phyloP scores from a whole-genome alignment of 2,888 invertebrate genomes.

The Drosophila atripex region DNA sequence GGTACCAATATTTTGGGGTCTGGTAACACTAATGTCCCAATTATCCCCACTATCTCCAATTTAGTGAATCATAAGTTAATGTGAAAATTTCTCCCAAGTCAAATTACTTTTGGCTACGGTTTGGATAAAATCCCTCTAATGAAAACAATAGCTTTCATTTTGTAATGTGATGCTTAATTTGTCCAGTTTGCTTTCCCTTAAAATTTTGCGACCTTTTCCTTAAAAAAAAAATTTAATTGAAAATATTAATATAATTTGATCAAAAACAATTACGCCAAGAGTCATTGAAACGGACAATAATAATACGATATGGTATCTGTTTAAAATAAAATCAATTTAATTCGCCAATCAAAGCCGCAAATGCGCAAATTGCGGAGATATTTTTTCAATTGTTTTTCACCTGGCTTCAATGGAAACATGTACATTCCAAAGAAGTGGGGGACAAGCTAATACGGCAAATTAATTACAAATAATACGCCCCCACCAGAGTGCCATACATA shows the following conservation, averaged over 20 bases:
- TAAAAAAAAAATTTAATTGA: constrained; percentile 56
- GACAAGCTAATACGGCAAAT: constrained; percentile 71
- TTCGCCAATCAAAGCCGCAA: constrained; percentile 73
- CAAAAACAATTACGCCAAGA: constrained; percentile 59
- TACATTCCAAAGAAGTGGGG: constrained; percentile 7
- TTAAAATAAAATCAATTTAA: constrained; percentile 66
- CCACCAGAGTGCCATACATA: constrained; percentile 25
- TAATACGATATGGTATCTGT: constrained; percentile 53
- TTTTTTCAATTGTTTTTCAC: constrained; percentile 10
- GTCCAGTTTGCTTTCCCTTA: constrained; percentile 40
- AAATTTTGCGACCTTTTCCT: background rate
- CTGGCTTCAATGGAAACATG: constrained; percentile 33
- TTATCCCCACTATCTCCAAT: too few species aligned
- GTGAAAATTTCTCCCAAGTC: too few species aligned
- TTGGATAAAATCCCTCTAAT: too few species aligned
- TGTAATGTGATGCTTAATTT: background rate
- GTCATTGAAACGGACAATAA: constrained; percentile 64
- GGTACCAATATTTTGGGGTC: too few species aligned
- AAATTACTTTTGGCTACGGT: too few species aligned
- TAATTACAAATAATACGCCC: constrained; percentile 72
- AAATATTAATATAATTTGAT: constrained; percentile 58
- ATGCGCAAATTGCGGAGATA: constrained; percentile 59
- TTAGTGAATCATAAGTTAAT: too few species aligned
- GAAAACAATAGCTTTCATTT: too few species aligned
- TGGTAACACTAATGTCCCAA: too few species aligned